Percentiles rank a stretch among this genome's conserved stretches.
phyloP scores from a whole-genome alignment of 2,888 invertebrate species.

The Polia nebulosa region DNA sequence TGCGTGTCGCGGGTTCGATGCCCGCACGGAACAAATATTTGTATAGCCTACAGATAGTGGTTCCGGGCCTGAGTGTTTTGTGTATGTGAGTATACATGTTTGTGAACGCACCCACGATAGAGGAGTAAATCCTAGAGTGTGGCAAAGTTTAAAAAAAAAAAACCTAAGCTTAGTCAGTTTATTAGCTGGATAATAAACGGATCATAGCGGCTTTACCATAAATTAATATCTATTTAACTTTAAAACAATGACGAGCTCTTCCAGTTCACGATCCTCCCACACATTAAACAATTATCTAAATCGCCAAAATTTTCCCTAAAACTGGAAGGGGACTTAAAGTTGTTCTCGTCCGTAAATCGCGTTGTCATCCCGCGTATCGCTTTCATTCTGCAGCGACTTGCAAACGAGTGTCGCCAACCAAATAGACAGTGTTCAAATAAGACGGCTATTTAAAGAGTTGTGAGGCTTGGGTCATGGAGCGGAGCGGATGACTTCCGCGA shows the following conservation, averaged over 20 bases:
- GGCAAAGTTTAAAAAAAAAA: too few species aligned
- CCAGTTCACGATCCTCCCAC: slow-evolving; percentile 18
- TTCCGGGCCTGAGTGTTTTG: too few species aligned
- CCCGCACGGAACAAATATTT: too few species aligned
- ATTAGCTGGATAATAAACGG: too few species aligned
- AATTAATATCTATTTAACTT: slow-evolving; percentile 25
- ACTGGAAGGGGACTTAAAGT: slow-evolving; percentile 53
- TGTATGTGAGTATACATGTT: too few species aligned
- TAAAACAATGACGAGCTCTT: slow-evolving; percentile 18
- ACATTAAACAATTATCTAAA: slow-evolving; percentile 50
- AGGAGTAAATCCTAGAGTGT: too few species aligned
- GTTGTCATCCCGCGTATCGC: slow-evolving; percentile 55
- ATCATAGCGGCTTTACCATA: too few species aligned
- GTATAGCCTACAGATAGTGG: too few species aligned
- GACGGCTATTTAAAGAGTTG: slow-evolving; percentile 62
- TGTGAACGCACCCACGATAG: too few species aligned
- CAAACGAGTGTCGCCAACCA: slow-evolving; percentile 50
- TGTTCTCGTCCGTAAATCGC: slow-evolving; percentile 39
- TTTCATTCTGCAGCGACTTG: slow-evolving; percentile 41
- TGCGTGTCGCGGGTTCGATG: too few species aligned
- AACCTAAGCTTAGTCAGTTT: too few species aligned
- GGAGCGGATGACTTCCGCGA: background rate
- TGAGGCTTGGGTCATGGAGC: background rate
- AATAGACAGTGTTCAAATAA: slow-evolving; percentile 57
- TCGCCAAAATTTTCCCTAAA: slow-evolving; percentile 48